Evolutionary conservation across 1,140 invertebrate species (phyloP).

Genomic region (Bombus haemorrhoidalis): DNA sequence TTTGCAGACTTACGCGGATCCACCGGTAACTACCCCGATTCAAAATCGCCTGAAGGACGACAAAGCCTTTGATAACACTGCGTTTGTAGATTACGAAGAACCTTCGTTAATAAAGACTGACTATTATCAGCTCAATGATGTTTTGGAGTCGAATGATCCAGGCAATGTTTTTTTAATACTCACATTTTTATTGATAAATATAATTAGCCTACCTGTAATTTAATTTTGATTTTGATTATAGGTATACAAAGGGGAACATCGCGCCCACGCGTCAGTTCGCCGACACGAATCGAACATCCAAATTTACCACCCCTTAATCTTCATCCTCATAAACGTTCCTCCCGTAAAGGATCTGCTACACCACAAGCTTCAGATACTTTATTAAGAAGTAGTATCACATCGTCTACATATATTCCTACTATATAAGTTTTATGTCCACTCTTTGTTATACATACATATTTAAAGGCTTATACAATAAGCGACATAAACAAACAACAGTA

Average conservation of each 20-base stretch:
- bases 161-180: constrained; percentile 66
- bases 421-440: constrained; percentile 67
- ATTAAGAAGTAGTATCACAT: constrained; percentile 73
- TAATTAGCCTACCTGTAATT: not conserved
- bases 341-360: constrained; percentile 84
- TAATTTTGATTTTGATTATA: constrained; percentile 39
- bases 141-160: constrained; percentile 77
- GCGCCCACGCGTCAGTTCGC: constrained; percentile 87
- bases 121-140: constrained; percentile 87
- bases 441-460: constrained; percentile 1
- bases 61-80: constrained; percentile 87
- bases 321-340: constrained; percentile 83
- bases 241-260: constrained; percentile 71
- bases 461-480: constrained; percentile 27
- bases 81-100: constrained; percentile 89
- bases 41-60: constrained; percentile 74
- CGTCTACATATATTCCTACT: constrained; percentile 78
- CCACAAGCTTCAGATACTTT: constrained; percentile 85
- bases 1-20: constrained; percentile 78
- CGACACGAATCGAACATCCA: constrained; percentile 90
- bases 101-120: constrained; percentile 88
- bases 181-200: not conserved
- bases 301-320: constrained; percentile 90
- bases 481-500: constrained; percentile 24
- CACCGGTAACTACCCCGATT: constrained; percentile 72